Evolutionary conservation across 2,113 vertebrate species (phyloP), one percentile per base, ranked within the genome.

Genomic region (Spilogale gracilis): DNA sequence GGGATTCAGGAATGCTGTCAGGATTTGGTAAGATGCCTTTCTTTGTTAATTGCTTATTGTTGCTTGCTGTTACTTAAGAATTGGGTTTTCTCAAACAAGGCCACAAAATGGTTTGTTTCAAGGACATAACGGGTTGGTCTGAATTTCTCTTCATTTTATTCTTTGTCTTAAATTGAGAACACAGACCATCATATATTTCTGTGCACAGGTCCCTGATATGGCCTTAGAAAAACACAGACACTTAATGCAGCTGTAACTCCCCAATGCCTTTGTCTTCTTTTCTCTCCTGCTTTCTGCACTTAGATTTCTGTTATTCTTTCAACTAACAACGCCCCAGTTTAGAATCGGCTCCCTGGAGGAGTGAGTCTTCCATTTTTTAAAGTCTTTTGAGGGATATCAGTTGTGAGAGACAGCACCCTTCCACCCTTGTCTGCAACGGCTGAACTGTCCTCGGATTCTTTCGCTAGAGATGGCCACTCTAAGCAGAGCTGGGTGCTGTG

Each of bases 21-120:
- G 98, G 98, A 98, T 94, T 97, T 99, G 99, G 99, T 99, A 99
- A 98, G 99, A 82, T 63, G 11, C 16, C 65, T 97, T 95, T 90
- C 86, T 93, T 45, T 76, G 38, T 48, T 73, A 43, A 43, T 3
- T 92, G 69, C 23, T 79, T 50, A 9, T 69, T 76, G 20, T 80
- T 88, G 52, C 48, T 96, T 94, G 17, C 73, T 92, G 13, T 67
- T 94, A 48, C 76, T 90, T 91, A 69, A 90, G 84, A 60, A 38
- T 67, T 88, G 69, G 50, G 17, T 82, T 95, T 87, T 94, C 38
- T 96, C 67, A 95, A 32, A 63, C 45, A 25, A 50, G 17, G 86
- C 25, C 21, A 67, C n/a, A 83, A 92, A 80, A 50, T n/a, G 60
- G 9, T 84, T 89, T 90, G 54, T 93, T 85, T 95, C 50, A 89